Evolutionary conservation across 2,797 vertebrate species (phyloP), one percentile per base, ranked within the genome.

Genomic region (Centroberyx gerrardi): DNA sequence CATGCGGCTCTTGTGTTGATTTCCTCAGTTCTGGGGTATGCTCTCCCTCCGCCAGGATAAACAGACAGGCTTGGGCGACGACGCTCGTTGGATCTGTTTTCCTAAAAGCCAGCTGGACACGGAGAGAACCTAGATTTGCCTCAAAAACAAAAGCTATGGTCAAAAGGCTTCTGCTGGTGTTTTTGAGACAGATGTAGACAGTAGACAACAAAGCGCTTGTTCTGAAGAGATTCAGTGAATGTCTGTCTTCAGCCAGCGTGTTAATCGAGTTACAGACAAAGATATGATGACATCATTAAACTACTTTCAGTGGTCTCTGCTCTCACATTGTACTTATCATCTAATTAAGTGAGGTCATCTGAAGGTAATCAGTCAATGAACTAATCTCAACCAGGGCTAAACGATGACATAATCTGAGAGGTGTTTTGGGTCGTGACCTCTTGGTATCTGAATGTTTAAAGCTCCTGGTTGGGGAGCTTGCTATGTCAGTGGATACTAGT

Each of bases 1-100:
- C 61, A 64, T 64, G 70, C 17, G 49, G 54, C 29, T 81, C 84
- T 90, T 80, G 87, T 92, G 92, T 89, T 78, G 82, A 61, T 92
- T 89, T 88, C 86, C 85, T 91, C 88, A 91, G 88, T 83, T 78
- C 84, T 90, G 87, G 86, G 89, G 82, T 79, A 87, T 93, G 92
- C 83, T 76, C 82, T 87, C 51, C 54, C 52, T 33, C 54, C 68
- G 92, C 91, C 92, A 94, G 93, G 81, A 93, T 86, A 94, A 96
- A 88, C 90, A 91, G 68, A 76, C 68, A 61, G 74, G 49, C 74
- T 62, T 77, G 80, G 79, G 79, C 63, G 82, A 81, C 22, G 52
- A 87, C 54, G 69, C 63, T 80, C 55, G 75, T 73, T 87, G 82
- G 80, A 88, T 76, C 56, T 13, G 18, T 67, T 83, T 76, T 83